phyloP scores from a whole-genome alignment of 2,888 invertebrate species.

The Chloromyia formosa region DNA sequence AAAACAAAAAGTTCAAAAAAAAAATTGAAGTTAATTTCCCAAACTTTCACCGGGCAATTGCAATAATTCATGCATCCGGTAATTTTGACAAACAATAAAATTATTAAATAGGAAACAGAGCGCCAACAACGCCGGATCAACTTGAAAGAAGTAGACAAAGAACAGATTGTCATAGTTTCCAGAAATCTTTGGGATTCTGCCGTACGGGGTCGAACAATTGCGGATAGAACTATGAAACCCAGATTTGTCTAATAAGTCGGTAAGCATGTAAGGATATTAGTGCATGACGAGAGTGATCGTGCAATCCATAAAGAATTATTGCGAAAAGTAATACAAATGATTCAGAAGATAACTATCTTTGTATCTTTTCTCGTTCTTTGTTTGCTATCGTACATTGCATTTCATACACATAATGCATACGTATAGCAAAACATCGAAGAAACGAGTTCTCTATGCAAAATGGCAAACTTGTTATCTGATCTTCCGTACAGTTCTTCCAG shows the following conservation, averaged over 20 bases:
- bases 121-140: no score
- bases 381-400: not conserved
- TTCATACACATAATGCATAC: no score
- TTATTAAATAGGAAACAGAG: no score
- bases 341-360: conserved; percentile 15
- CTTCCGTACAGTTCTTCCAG: not conserved
- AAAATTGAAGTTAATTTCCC: not conserved
- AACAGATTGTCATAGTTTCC: no score
- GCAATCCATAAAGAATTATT: not conserved
- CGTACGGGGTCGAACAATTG: no score
- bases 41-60: conserved; percentile 17
- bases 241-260: no score
- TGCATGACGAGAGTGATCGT: conserved; percentile 10
- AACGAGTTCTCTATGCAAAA: conserved; percentile 18
- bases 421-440: not conserved
- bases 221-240: no score
- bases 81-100: not conserved
- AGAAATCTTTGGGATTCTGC: no score
- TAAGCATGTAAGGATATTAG: conserved; percentile 6
- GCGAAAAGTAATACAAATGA: not conserved
- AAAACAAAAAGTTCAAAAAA: no score
- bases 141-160: no score
- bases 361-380: not conserved
- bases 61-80: conserved; percentile 8
- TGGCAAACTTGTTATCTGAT: conserved; percentile 26